These are phyloP conservation scores for Dichetophora obliterata DNA, from an alignment of 2,888 invertebrate species.

Conservation along the genomic window DNA sequence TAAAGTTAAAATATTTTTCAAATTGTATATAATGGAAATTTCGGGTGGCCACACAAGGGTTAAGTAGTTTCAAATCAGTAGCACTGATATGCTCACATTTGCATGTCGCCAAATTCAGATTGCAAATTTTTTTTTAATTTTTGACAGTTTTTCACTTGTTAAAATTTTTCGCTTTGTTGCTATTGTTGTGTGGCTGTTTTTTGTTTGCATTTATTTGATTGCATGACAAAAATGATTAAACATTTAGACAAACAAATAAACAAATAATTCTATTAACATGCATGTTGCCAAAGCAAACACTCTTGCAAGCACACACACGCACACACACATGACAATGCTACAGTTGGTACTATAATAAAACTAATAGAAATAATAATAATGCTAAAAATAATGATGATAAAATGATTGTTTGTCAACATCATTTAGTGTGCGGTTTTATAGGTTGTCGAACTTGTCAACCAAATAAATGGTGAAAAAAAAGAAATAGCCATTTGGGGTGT, in stretches of 20 bases:
- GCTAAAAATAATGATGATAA: constrained; percentile 60
- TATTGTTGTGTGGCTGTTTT: too few species aligned
- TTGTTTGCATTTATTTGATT: constrained; percentile 8
- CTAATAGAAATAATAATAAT: constrained; percentile 14
- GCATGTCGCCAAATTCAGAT: too few species aligned
- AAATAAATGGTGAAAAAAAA: not conserved
- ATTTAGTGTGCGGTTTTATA: constrained; percentile 60
- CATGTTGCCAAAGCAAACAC: constrained; percentile 14
- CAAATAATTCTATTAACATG: constrained; percentile 28
- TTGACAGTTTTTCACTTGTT: too few species aligned
- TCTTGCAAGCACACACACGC: not conserved
- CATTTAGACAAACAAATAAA: constrained; percentile 32
- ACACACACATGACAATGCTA: constrained; percentile 8
- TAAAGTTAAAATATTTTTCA: too few species aligned
- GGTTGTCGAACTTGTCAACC: constrained; percentile 32
- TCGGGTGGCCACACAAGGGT: too few species aligned
- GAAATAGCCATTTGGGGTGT: not conserved
- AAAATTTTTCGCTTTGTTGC: too few species aligned
- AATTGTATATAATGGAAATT: too few species aligned
- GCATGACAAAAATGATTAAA: constrained; percentile 37
- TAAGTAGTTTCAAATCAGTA: too few species aligned
- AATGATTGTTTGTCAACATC: constrained; percentile 66
- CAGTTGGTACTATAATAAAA: constrained; percentile 17
- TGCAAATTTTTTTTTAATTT: too few species aligned
- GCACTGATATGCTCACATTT: too few species aligned